phyloP scores from a whole-genome alignment of 2,888 invertebrate species.

The Sicus ferrugineus region DNA sequence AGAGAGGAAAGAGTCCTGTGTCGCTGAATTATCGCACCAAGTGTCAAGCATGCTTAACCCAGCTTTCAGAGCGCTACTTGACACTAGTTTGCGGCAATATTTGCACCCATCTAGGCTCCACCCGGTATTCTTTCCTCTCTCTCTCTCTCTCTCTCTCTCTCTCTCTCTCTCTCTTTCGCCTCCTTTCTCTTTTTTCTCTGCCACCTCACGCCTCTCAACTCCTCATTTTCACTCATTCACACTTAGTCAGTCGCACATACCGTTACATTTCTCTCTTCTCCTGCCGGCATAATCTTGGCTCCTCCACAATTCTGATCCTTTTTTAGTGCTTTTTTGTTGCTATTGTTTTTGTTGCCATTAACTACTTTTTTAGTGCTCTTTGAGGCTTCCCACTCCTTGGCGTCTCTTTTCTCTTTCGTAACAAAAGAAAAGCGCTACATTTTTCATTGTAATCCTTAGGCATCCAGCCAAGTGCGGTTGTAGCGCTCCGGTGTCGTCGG shows the following conservation, averaged over 20 bases:
- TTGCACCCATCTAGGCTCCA: not conserved
- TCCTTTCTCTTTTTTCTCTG: not conserved
- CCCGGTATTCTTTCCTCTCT: not conserved
- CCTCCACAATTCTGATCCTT: too few relatives aligned
- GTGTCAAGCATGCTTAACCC: constrained; percentile 46
- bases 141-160: constrained; percentile 37
- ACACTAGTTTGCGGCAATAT: constrained; percentile 28
- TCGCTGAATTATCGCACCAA: constrained; percentile 34
- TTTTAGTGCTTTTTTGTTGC: not conserved
- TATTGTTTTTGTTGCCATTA: too few relatives aligned
- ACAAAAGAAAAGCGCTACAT: constrained; percentile 2
- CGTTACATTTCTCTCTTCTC: too few relatives aligned
- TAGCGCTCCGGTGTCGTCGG: not conserved
- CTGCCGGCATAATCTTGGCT: too few relatives aligned
- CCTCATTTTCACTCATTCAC: too few relatives aligned
- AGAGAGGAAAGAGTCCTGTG: too few relatives aligned
- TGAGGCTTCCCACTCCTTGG: not conserved
- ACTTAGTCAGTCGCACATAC: too few relatives aligned
- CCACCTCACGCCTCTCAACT: not conserved
- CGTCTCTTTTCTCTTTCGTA: constrained; percentile 1
- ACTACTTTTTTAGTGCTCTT: constrained; percentile 5
- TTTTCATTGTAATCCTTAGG: constrained; percentile 18
- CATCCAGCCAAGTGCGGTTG: not conserved
- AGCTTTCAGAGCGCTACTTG: constrained; percentile 43
- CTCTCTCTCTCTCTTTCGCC: not conserved